Evolutionary conservation across 2,113 vertebrate genomes (phyloP), one percentile per base, ranked within the genome.

Genomic region (Anoplopoma fimbria): DNA sequence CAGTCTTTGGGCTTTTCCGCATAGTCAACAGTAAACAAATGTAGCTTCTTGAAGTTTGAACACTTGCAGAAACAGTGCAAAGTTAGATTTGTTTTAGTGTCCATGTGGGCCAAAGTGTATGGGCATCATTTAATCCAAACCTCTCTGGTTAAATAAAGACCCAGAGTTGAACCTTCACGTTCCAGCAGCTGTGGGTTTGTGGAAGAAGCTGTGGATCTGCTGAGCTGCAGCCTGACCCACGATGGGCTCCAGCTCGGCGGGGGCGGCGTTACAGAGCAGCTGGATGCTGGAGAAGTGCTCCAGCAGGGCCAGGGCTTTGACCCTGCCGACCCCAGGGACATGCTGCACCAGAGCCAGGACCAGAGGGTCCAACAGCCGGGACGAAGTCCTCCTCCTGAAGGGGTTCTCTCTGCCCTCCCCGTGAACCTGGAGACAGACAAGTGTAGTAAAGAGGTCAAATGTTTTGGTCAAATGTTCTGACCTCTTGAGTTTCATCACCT

Each of bases 271-370:
- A 21, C 96, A 96, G 1, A 99, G 94, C 7, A 78, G 87, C 10
- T 96, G 95, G 86, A 99, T 89, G 85, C 93, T 97, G 21, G 94
- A 91, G 42, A 97, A 99, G 0, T 15, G 92, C 55, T 96, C 93
- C 23, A 99, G 94, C 1, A 99, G 87, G 0, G 96, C 94, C 58
- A 94, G 70, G 23, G 97, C 97, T 89, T 97, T 98, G 1, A 96
- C 93, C 78, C 88, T 95, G 0, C 98, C 97, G 0, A 99, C 96
- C 0, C 96, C 97, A 6, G 98, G 97, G 36, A 99, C 95, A 51
- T 90, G 95, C 81, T 96, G 97, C 29, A 97, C 94, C 0, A 96
- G 83, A 36, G 83, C 92, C 42, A 98, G 84, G n/a, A 97, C 68
- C 1, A 91, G 77, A 0, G 94, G 79, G 53, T 98, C 97, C 0